phyloP scores from a whole-genome alignment of 2,113 vertebrate species.

The Tauraco erythrolophus region DNA sequence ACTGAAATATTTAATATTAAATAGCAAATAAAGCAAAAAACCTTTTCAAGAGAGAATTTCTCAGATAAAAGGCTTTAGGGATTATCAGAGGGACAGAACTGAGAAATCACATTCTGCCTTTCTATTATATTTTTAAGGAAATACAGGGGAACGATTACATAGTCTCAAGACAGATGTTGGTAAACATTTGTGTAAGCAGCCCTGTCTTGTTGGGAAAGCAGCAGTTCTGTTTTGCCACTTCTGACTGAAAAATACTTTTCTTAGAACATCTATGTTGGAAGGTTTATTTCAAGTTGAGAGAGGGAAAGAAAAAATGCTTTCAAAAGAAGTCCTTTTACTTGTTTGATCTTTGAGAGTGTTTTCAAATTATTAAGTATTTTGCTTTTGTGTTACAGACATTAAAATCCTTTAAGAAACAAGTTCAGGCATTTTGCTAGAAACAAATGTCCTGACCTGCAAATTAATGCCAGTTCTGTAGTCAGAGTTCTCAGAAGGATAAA shows the following conservation, averaged over 20 bases:
- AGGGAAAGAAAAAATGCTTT: neutral
- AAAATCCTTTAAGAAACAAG: neutral
- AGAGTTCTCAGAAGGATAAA: conserved; percentile 12
- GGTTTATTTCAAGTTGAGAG: neutral
- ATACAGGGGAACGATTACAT: neutral
- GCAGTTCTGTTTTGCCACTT: neutral
- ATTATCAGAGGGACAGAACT: neutral
- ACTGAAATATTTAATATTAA: neutral
- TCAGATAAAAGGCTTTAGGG: neutral
- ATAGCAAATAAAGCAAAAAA: neutral
- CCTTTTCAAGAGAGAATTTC: neutral
- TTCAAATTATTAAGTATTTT: neutral
- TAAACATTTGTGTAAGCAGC: neutral
- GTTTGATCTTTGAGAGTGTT: neutral
- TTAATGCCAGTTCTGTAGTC: neutral
- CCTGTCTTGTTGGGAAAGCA: neutral
- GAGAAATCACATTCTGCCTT: neutral
- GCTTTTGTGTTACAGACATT: neutral
- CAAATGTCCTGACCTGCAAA: conserved; percentile 11
- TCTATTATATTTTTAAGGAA: neutral
- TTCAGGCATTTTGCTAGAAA: conserved; percentile 31
- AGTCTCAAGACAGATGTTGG: neutral
- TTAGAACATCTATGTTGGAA: neutral
- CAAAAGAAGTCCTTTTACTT: neutral
- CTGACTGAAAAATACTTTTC: neutral